Conservation (phyloP, 2,888 invertebrate species). For the Leptinotarsa juncta region DNA sequence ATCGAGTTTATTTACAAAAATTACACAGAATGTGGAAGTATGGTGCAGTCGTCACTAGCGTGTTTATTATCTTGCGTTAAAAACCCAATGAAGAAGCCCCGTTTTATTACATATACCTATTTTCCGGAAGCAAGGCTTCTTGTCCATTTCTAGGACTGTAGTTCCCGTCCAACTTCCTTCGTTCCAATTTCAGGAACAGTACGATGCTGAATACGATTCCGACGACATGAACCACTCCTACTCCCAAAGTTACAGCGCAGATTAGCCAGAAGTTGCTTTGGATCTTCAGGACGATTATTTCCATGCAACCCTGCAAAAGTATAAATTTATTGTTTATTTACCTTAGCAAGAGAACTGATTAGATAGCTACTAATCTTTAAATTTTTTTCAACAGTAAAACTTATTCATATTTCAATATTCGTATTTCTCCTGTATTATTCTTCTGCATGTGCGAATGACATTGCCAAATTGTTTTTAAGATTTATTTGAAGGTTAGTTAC, state of each 20-base stretch:
- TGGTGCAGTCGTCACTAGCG: not conserved
- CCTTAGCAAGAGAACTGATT: no score
- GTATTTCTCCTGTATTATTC: no score
- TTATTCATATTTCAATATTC: no score
- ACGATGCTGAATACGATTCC: conserved; percentile 49
- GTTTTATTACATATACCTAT: not conserved
- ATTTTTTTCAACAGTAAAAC: no score
- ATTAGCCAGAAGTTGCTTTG: conserved; percentile 46
- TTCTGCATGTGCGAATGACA: no score
- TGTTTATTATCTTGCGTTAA: no score
- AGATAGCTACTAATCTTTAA: no score
- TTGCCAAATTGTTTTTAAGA: no score
- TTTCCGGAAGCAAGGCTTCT: conserved; percentile 44
- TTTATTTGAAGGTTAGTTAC: no score
- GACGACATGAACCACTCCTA: conserved; percentile 47
- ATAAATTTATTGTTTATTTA: no score
- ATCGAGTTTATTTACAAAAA: conserved; percentile 6
- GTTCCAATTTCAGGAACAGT: conserved; percentile 50
- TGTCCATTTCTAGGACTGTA: conserved; percentile 47
- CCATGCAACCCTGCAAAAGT: conserved; percentile 49
- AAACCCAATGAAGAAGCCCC: not conserved
- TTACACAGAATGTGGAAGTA: not conserved
- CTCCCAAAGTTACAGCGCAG: conserved; percentile 48
- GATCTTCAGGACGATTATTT: conserved; percentile 39
- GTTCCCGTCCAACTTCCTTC: conserved; percentile 43